phyloP scores from a whole-genome alignment of 2,888 invertebrate genomes.

The Parelbella ahira region DNA sequence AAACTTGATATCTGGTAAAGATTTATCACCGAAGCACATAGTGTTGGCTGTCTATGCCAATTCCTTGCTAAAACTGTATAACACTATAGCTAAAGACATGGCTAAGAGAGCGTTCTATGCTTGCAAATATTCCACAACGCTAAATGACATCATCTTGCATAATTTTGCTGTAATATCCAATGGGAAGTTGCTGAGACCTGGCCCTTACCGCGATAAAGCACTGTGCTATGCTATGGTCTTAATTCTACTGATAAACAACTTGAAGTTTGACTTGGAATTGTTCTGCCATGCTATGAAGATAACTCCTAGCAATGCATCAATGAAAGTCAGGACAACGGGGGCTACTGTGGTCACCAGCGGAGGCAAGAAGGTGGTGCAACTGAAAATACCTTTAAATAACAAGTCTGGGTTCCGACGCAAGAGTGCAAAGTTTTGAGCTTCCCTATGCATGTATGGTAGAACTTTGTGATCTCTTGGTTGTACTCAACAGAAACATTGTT shows the following conservation, averaged over 20 bases:
- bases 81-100: conserved; percentile 42
- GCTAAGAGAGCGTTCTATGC: conserved; percentile 45
- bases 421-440: conserved; percentile 38
- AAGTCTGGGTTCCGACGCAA: conserved; percentile 43
- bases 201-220: conserved; percentile 57
- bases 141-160: conserved; percentile 51
- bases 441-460: too few relatives aligned
- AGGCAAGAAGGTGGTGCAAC: conserved; percentile 47
- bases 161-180: conserved; percentile 46
- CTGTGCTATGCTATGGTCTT: conserved; percentile 62
- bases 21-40: conserved; percentile 36
- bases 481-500: too few relatives aligned
- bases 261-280: conserved; percentile 50
- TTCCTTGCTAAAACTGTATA: conserved; percentile 43
- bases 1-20: conserved; percentile 34
- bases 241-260: conserved; percentile 55
- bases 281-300: conserved; percentile 50
- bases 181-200: conserved; percentile 45
- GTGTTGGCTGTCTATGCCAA: conserved; percentile 57
- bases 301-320: conserved; percentile 40
- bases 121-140: conserved; percentile 47
- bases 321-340: conserved; percentile 53
- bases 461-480: too few relatives aligned
- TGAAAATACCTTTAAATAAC: conserved; percentile 52
- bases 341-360: conserved; percentile 43